Evolutionary conservation across 2,797 vertebrate species (phyloP), one percentile per base, ranked within the genome.

Genomic region (Hylomyscus alleni): DNA sequence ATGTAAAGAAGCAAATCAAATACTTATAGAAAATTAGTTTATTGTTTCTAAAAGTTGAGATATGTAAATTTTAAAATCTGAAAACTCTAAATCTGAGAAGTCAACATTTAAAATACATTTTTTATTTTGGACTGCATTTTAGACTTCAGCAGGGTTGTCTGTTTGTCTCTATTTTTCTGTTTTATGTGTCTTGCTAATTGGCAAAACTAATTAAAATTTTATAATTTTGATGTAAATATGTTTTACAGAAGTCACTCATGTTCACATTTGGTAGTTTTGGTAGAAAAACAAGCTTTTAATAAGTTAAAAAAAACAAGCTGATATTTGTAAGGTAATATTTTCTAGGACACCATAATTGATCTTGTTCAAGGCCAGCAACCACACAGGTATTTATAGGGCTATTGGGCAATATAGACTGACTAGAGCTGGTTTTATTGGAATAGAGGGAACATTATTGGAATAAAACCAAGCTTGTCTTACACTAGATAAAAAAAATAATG

Each of bases 11-110:
- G 22, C 58, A 69, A 75, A 89, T 76, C n/a, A 69, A 60, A 72
- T 80, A 54, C 56, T 82, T 69, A 24, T n/a, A 67, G 17, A 56
- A 89, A 54, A 82, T n/a, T 12, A 31, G 1, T 56, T 85, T 75
- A 17, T 94, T 58, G 0, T 78, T 93, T 94, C 12, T 90, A 78
- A 77, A 93, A 76, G 47, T 58, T 91, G 19, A 90, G 37, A 84
- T 54, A 47, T 87, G 2, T 93, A 58, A 95, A 10, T 58, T 80
- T 17, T 90, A 83, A 83, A 86, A 69, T 52, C 80, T 47, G 10
- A 81, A 52, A 92, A 47, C 1, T 58, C 37, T 69, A 78, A 75
- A 72, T 54, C 11, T 60, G 8, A 19, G 17, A 85, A 34, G n/a
- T 84, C 19, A 94, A 37, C 34, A 56, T 40, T 87, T 87, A 29